These are phyloP conservation scores for Zaprionus taronus DNA, from an alignment of 1,140 invertebrate species.

Conservation along the genomic window DNA sequence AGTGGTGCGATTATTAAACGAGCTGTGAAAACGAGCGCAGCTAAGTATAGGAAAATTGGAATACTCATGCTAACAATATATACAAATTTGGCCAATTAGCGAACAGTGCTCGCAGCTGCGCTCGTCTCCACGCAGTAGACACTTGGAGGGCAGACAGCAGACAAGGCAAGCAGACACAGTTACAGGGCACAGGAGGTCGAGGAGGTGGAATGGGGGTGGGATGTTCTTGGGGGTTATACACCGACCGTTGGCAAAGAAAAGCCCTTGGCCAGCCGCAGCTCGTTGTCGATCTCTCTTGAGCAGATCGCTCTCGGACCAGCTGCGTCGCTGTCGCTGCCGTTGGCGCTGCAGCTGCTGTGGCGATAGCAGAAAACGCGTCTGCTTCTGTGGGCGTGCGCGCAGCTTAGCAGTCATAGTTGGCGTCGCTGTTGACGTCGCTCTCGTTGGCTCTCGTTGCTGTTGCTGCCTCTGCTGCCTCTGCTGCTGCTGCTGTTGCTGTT, in stretches of 20 bases:
- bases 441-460: background rate
- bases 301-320: slow-evolving; percentile 85
- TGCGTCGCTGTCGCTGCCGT: slow-evolving; percentile 71
- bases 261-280: slow-evolving; percentile 87
- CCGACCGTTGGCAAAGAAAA: slow-evolving; percentile 86
- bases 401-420: slow-evolving; percentile 48
- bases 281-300: slow-evolving; percentile 88
- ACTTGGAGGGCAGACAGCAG: slow-evolving; percentile 45
- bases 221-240: slow-evolving; percentile 22
- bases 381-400: slow-evolving; percentile 64
- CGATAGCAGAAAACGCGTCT: slow-evolving; percentile 77
- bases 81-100: slow-evolving; percentile 43
- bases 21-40: slow-evolving; percentile 32
- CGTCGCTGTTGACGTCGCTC: slow-evolving; percentile 7
- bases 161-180: slow-evolving; percentile 23
- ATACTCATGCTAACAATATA: slow-evolving; percentile 19
- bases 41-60: slow-evolving; percentile 1
- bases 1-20: slow-evolving; percentile 22
- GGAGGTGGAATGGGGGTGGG: background rate
- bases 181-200: background rate
- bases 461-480: slow-evolving; percentile 8
- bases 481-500: slow-evolving; percentile 13
- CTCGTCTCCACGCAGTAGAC: slow-evolving; percentile 33
- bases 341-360: slow-evolving; percentile 72
- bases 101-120: slow-evolving; percentile 35